phyloP scores from a whole-genome alignment of 2,113 vertebrate species.

The Thomomys bottae region DNA sequence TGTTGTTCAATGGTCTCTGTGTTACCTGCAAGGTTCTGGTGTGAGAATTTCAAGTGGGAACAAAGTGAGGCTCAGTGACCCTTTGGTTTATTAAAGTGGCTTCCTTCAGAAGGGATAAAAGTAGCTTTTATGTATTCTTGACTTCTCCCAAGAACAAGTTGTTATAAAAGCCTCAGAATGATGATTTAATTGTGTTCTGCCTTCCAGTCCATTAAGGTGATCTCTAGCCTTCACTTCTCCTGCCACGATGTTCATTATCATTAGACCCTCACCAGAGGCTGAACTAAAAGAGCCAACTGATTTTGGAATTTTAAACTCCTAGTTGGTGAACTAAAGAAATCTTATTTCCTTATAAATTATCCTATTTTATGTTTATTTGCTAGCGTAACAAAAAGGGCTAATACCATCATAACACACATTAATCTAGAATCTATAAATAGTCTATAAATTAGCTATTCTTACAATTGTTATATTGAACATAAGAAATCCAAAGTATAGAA shows the following conservation, averaged over 20 bases:
- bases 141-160: neutral
- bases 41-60: too few relatives aligned
- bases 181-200: neutral
- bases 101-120: neutral
- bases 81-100: neutral
- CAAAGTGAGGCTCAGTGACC: neutral
- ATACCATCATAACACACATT: neutral
- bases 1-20: neutral
- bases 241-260: neutral
- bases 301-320: neutral
- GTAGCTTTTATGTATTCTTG: neutral
- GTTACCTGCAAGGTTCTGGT: neutral
- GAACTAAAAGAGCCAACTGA: neutral
- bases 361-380: neutral
- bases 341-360: neutral
- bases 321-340: neutral
- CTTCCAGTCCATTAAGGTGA: neutral
- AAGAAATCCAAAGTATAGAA: conserved; percentile 5
- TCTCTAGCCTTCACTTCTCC: neutral
- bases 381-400: neutral
- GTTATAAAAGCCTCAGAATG: neutral
- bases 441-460: neutral
- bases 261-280: neutral
- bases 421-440: neutral
- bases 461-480: conserved; percentile 13